Conservation (phyloP, 1,140 invertebrate genomes). For the Leptonema lineaticorne region DNA sequence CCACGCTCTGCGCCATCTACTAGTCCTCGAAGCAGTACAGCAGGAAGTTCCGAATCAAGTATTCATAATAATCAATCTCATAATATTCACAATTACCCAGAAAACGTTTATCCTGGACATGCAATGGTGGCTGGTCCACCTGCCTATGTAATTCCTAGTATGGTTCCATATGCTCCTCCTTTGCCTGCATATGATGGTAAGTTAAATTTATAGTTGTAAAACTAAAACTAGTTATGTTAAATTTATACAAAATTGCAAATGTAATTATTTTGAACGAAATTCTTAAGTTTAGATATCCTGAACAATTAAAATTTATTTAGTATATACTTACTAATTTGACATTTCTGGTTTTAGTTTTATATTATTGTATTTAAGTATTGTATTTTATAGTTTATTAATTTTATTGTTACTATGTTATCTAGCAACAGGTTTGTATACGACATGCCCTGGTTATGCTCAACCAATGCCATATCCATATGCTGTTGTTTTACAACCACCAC, state of each 20-base stretch:
- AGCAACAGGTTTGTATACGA: slow-evolving; percentile 40
- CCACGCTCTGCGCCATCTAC: slow-evolving; percentile 20
- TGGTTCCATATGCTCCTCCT: slow-evolving; percentile 25
- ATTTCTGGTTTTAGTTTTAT: background rate
- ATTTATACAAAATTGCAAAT: background rate
- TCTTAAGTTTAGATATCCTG: no score
- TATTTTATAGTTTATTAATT: background rate
- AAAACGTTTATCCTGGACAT: slow-evolving; percentile 10
- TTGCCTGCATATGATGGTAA: slow-evolving; percentile 39
- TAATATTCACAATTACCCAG: slow-evolving; percentile 4
- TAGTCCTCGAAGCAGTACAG: slow-evolving; percentile 27
- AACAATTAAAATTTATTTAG: no score
- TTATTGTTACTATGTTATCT: slow-evolving; percentile 16
- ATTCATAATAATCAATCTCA: slow-evolving; percentile 10
- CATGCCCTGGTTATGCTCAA: slow-evolving; percentile 37
- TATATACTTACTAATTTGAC: no score
- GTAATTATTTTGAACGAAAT: no score
- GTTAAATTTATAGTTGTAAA: background rate
- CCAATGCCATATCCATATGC: slow-evolving; percentile 23
- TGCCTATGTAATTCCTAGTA: slow-evolving; percentile 15
- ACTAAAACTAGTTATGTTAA: background rate
- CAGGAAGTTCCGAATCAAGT: slow-evolving; percentile 28
- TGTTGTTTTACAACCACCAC: slow-evolving; percentile 31
- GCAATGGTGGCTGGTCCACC: slow-evolving; percentile 12
- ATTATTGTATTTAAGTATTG: background rate